Percentiles rank a stretch among this genome's conserved stretches.
phyloP scores from a whole-genome alignment of 2,113 vertebrate species.

The Phylloscopus trochiloides region DNA sequence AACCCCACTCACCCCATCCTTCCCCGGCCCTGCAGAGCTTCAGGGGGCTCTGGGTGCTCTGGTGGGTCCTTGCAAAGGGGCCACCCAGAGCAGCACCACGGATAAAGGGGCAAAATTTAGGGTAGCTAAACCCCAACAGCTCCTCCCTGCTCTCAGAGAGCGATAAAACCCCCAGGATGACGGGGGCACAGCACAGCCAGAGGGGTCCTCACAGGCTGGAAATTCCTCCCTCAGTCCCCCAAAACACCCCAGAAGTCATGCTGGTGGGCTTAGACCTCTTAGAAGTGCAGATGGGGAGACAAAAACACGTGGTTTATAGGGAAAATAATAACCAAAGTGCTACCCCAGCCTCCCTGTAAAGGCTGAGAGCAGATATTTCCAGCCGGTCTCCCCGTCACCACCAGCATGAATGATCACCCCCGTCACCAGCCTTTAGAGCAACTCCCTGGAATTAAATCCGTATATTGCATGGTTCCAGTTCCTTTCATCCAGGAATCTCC shows the following conservation, averaged over 20 bases:
- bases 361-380: background rate
- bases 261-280: background rate
- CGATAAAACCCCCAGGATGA: rapidly evolving
- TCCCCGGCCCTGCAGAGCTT: rapidly evolving
- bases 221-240: background rate
- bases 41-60: background rate
- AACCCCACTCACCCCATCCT: rapidly evolving
- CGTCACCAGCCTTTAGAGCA: background rate
- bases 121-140: background rate
- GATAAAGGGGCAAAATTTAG: background rate
- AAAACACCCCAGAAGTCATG: background rate
- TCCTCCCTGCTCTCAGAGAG: rapidly evolving
- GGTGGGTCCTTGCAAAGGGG: background rate
- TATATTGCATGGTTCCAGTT: background rate
- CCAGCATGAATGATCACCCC: background rate
- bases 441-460: background rate
- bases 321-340: background rate
- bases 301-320: background rate
- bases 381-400: rapidly evolving
- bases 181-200: rapidly evolving
- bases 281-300: background rate
- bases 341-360: background rate
- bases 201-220: rapidly evolving
- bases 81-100: rapidly evolving
- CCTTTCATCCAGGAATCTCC: slow-evolving; percentile 8